Base-by-base conservation (phyloP, 2,888 invertebrate species). In the Epistrophe eligans region DNA sequence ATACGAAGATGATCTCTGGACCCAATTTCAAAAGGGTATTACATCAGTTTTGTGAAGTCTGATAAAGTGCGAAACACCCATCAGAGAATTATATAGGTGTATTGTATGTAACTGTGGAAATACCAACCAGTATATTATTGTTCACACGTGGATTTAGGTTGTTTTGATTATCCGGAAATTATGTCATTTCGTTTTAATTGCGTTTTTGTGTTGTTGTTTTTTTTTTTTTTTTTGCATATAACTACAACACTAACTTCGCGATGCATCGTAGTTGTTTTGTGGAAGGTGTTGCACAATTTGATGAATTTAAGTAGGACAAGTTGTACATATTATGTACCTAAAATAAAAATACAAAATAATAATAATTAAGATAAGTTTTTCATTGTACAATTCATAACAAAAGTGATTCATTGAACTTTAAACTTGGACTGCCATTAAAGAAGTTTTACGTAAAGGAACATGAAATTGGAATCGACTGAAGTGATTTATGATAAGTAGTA, bases 91-190 rank as follows among this genome's bases (percentile, higher is more conserved):
- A 9, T 32, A 32, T 2, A 7, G 32, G n/a, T n/a, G n/a, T n/a
- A 24, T 24, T 2, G 32, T 32, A 32, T n/a, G n/a, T 35, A 66
- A n/a, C 5, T 17, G 17, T 58, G 70, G 70, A 70, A 70, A 64
- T 71, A 71, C 19, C 38, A 57, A 64, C 64, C 64, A 64, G 57
- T 45, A 38, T 19, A 38, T 19, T 15, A 38, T 43, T 32, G 35
- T 45, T 50, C 50, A 76, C 62, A 64, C 67, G 40, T 48, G 64
- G 48, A 50, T 77, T 67, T 35, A 73, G 55, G 84, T 81, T 67
- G 77, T 74, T 52, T 73, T 62, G 64, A 71, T 74, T 62, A 74
- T 74, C 70, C 77, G 84, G 84, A 85, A 79, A 81, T 85, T 73
- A 79, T 85, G 77, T 70, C 70, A 81, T 38, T 43, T 43, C 48